Evolutionary conservation across 2,113 vertebrate genomes (phyloP), one percentile per base, ranked within the genome.

Genomic region (Rhinolophus sinicus): DNA sequence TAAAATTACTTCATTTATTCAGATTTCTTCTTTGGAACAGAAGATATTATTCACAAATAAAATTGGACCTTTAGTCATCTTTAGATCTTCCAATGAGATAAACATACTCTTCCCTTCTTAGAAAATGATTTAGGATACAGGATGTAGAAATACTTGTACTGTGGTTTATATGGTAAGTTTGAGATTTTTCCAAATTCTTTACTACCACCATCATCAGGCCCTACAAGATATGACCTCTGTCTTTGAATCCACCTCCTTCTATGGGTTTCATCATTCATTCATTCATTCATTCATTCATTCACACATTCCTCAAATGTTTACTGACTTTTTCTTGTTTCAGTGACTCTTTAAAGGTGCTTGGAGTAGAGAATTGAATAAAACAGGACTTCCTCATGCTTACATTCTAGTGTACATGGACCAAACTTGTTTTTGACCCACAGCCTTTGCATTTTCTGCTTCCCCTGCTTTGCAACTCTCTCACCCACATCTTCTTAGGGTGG

Each of bases 21-120:
- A 86, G 21, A 84, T 18, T 4, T 85, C 44, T 84, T 95, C 38
- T 84, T 67, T 65, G 9, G 16, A 44, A 95, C 21, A 92, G 38
- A 96, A 72, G 18, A 70, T 38, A 76, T 70, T 82, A 78, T 65
- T 67, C 30, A 4, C 44, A 83, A 92, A 70, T n/a, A 26, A 96
- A 95, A 70, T 22, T n/a, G 3, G 15, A 16, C 8, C 0, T 80
- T 76, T 92, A 90, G 87, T 95, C 35, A 86, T 86, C 70, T 89
- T 84, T 87, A 92, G 12, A 67, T 93, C 38, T 77, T 30, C 14
- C n/a, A 56, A 58, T 90, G n/a, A 96, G 9, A 93, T 26, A 16
- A 82, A 87, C 93, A 75, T 88, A 80, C 52, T 9, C 7, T 44
- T 88, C 6, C 35, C 58, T 64, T 88, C 80, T 92, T 77, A 77